Base-by-base conservation (phyloP, 2,113 vertebrate species). In the Atrichornis clamosus region DNA sequence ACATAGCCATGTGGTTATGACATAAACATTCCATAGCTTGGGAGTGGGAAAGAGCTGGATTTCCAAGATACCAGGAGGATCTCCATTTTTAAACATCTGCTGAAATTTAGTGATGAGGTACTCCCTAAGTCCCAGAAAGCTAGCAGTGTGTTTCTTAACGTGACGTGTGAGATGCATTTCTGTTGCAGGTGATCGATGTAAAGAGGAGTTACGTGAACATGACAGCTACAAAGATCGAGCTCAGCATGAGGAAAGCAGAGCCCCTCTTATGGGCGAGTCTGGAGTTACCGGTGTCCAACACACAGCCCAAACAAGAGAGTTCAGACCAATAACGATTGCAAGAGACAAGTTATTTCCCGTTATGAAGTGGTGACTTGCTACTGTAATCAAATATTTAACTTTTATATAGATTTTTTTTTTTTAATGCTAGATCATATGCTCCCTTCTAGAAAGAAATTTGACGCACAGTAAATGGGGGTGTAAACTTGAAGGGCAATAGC, bases 221-320 rank as follows among this genome's bases (percentile, higher is more conserved):
- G 99, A 99, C 99, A 3, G 99, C 99, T 24, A 98, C 99, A 13
- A 99, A 99, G 97, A 98, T 99, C 42, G 99, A 99, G 96, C 97
- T 99, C 18, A 97, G 98, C 52, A 98, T 99, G 98, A 99, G 98
- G 92, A 99, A 99, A 98, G 98, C 99, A 2, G 99, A 99, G 89
- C 97, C 98, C 3, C 98, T 99, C 98, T 97, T 97, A 3, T 99
- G 99, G 99, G 99, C 99, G 26, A 98, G 98, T 35, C 98, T 99
- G 90, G 99, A 99, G 97, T 97, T 99, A 18, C 99, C 99, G 17
- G 97, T 97, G 23, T 94, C 97, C 14, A 98, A 95, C 73, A 91
- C 97, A n/a, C 96, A 98, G 72, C 97, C 98, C 33, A 96, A 98
- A 82, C 96, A 98, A 97, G 86, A 92, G 95, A n/a, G 17, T 60